Conservation (phyloP, 2,113 vertebrate genomes). For the Asarcornis scutulata region DNA sequence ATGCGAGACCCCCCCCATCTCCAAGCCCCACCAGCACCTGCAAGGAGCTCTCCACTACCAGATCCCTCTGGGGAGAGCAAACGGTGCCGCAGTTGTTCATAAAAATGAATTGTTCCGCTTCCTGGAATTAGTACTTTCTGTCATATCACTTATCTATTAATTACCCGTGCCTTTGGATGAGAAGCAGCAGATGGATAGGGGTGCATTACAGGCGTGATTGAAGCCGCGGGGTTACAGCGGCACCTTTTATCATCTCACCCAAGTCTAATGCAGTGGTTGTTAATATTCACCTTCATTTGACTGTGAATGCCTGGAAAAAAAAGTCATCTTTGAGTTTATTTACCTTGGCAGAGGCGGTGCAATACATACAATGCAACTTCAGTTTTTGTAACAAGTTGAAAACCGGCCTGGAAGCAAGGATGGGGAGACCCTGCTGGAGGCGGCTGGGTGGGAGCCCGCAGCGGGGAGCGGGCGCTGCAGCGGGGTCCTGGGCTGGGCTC, state of each 20-base stretch:
- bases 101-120: slow-evolving; percentile 37
- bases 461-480: not conserved
- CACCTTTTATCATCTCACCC: slow-evolving; percentile 18
- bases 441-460: not conserved
- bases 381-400: not conserved
- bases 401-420: slow-evolving; percentile 10
- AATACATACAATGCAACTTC: slow-evolving; percentile 42
- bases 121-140: slow-evolving; percentile 45
- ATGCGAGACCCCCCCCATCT: not conserved
- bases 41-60: not conserved
- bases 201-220: not conserved
- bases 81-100: not conserved
- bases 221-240: not conserved
- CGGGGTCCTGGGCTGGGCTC: not conserved
- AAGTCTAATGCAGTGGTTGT: not conserved
- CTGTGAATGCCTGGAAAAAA: not conserved
- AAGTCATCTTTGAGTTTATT: slow-evolving; percentile 42
- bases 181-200: slow-evolving; percentile 16
- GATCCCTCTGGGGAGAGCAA: not conserved
- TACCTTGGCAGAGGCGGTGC: slow-evolving; percentile 36
- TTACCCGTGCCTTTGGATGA: slow-evolving; percentile 12
- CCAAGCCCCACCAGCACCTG: not conserved
- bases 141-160: slow-evolving; percentile 42
- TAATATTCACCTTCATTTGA: not conserved
- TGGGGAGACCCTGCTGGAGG: not conserved